phyloP scores from a whole-genome alignment of 1,140 invertebrate species.

The Musca domestica region DNA sequence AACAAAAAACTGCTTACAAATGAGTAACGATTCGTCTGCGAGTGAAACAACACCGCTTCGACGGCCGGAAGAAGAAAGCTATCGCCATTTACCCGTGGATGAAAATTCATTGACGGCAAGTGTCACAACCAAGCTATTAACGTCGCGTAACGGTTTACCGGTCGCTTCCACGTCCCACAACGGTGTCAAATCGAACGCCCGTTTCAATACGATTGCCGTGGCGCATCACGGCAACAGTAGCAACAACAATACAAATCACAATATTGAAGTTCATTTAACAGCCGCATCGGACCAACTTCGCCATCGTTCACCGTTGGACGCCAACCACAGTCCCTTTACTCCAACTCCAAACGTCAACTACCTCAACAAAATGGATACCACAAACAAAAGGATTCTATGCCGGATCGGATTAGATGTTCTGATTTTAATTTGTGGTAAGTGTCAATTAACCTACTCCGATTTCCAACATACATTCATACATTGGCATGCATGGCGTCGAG shows the following conservation, averaged over 20 bases:
- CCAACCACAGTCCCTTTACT: no score
- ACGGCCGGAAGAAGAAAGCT: constrained; percentile 32
- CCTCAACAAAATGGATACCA: constrained; percentile 38
- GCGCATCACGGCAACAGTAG: not conserved
- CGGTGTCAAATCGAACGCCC: no score
- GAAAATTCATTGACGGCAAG: not conserved
- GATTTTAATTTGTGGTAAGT: constrained; percentile 49
- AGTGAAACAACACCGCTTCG: constrained; percentile 49
- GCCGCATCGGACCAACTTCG: not conserved
- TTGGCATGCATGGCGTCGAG: not conserved
- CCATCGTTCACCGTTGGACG: no score
- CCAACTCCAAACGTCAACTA: not conserved
- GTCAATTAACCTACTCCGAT: not conserved
- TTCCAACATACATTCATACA: not conserved
- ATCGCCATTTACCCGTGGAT: not conserved
- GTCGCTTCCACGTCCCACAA: no score
- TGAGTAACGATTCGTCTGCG: constrained; percentile 47
- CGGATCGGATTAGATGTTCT: constrained; percentile 46
- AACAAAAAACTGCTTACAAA: constrained; percentile 29
- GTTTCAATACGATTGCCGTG: no score
- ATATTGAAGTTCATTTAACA: constrained; percentile 32
- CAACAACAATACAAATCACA: constrained; percentile 22
- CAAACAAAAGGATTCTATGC: constrained; percentile 46
- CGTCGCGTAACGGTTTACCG: no score
- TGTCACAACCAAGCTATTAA: not conserved